These are phyloP conservation scores for Sciurus niger DNA, from an alignment of 2,113 vertebrate genomes.

Conservation along the genomic window DNA sequence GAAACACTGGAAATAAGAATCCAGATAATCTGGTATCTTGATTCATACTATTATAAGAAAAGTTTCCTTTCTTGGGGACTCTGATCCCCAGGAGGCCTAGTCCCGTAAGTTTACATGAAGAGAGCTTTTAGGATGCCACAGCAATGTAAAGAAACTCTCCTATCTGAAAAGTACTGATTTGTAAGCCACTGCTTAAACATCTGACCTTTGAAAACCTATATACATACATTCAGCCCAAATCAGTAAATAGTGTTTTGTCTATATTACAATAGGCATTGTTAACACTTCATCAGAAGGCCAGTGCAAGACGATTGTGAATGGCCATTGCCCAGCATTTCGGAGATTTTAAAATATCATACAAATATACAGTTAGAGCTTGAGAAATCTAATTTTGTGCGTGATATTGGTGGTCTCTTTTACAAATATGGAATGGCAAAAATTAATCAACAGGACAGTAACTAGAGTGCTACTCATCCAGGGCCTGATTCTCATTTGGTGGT, in stretches of 20 bases:
- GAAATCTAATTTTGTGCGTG: constrained; percentile 87
- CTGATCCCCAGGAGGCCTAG: constrained; percentile 84
- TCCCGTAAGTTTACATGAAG: constrained; percentile 85
- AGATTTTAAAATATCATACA: constrained; percentile 90
- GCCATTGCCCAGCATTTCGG: constrained; percentile 88
- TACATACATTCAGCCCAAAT: constrained; percentile 92
- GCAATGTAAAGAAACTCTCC: constrained; percentile 87
- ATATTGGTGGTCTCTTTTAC: constrained; percentile 79
- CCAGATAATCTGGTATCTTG: constrained; percentile 86
- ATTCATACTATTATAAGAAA: constrained; percentile 87
- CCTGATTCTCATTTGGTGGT: constrained; percentile 26
- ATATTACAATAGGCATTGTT: constrained; percentile 88
- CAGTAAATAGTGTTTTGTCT: constrained; percentile 86
- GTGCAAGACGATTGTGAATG: constrained; percentile 87
- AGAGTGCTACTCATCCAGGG: constrained; percentile 50
- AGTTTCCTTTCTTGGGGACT: constrained; percentile 84
- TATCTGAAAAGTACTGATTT: constrained; percentile 87
- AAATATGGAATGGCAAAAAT: constrained; percentile 79
- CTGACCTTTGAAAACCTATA: constrained; percentile 87
- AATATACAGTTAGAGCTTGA: constrained; percentile 89
- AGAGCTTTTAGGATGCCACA: constrained; percentile 87
- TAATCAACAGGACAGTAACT: constrained; percentile 73
- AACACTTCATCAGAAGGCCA: constrained; percentile 87
- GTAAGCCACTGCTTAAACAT: constrained; percentile 88
- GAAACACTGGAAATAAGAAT: constrained; percentile 89